Conservation (phyloP, 2,888 invertebrate genomes). For the Trichopoda pennipes region DNA sequence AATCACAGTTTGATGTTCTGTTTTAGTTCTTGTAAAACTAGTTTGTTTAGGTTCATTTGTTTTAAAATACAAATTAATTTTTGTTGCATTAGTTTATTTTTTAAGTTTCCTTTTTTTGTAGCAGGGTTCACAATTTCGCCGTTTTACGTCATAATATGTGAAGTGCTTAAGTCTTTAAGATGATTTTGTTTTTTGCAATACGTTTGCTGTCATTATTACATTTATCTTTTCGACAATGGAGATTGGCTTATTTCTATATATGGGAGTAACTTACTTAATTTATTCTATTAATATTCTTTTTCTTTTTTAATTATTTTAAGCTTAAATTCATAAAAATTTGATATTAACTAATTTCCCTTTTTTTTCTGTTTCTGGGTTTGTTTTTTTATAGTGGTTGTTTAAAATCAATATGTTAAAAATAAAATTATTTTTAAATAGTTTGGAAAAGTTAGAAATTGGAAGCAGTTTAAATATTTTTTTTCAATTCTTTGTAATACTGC, state of each 20-base stretch:
- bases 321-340: conserved; percentile 12
- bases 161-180: conserved; percentile 76
- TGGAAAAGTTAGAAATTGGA: conserved; percentile 19
- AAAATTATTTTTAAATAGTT: not conserved
- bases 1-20: conserved; percentile 71
- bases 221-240: conserved; percentile 69
- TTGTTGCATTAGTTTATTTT: conserved; percentile 58
- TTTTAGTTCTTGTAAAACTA: conserved; percentile 64
- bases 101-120: conserved; percentile 53
- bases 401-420: not conserved
- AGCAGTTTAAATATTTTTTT: not conserved
- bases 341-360: conserved; percentile 24
- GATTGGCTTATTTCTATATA: conserved; percentile 22
- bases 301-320: conserved; percentile 15
- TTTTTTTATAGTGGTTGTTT: conserved; percentile 2
- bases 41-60: conserved; percentile 45
- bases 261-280: conserved; percentile 11
- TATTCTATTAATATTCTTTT: conserved; percentile 14
- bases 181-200: conserved; percentile 62
- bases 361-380: not conserved
- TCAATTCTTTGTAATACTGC: not conserved
- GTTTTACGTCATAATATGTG: conserved; percentile 70
- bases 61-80: conserved; percentile 65
- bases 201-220: conserved; percentile 55
- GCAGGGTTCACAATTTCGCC: conserved; percentile 69